phyloP scores from a whole-genome alignment of 2,797 vertebrate species.

The Siniperca undulata region DNA sequence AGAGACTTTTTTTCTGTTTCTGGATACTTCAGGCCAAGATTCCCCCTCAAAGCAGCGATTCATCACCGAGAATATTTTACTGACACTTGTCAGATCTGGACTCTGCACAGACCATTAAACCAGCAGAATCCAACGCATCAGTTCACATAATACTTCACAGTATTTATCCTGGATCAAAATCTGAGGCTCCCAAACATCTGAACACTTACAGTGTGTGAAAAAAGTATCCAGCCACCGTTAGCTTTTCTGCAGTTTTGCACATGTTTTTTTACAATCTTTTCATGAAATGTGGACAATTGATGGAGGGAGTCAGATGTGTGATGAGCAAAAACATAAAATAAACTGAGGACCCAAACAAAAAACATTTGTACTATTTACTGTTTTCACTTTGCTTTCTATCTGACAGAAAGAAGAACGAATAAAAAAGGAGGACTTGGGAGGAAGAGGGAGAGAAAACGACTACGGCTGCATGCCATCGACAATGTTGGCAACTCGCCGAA shows the following conservation, averaged over 20 bases:
- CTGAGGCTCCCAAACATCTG: constrained; percentile 26
- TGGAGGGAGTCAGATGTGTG: neutral
- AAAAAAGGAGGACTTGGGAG: constrained; percentile 58
- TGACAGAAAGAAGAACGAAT: constrained; percentile 63
- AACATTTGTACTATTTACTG: neutral
- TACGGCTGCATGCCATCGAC: constrained; percentile 31
- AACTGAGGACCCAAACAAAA: neutral
- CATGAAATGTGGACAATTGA: neutral
- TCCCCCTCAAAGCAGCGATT: constrained; percentile 2
- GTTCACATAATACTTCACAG: constrained; percentile 1
- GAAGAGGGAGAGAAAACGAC: constrained; percentile 60
- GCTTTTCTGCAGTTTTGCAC: neutral
- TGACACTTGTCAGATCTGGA: constrained; percentile 46
- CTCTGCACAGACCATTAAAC: neutral
- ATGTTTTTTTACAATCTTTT: constrained; percentile 13
- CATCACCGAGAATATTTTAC: constrained; percentile 51
- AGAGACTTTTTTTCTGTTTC: neutral
- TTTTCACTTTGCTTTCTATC: constrained; percentile 2
- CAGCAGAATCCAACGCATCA: neutral
- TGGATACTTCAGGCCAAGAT: constrained; percentile 1
- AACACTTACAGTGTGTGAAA: neutral
- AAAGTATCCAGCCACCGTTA: neutral
- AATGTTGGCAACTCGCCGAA: constrained; percentile 5
- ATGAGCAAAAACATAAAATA: neutral
- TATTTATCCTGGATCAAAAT: constrained; percentile 19